These are phyloP conservation scores for Drosophila suzukii DNA, from an alignment of 1,140 invertebrate species.

Conservation along the genomic window DNA sequence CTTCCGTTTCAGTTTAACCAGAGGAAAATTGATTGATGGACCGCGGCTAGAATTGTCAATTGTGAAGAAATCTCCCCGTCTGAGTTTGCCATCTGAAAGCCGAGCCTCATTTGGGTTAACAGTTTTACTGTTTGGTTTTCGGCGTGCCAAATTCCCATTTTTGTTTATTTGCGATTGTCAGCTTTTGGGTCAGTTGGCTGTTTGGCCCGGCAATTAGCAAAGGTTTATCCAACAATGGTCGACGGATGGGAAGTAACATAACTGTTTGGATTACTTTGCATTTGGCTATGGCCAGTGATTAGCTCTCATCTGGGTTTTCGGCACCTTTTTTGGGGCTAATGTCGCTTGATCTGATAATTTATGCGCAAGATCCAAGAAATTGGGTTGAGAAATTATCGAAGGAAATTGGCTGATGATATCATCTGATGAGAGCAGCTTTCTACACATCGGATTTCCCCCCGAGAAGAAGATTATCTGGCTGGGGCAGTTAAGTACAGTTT, in stretches of 20 bases:
- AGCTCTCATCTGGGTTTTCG: slow-evolving; percentile 1
- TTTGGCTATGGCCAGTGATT: slow-evolving; percentile 23
- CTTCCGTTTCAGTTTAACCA: slow-evolving; percentile 79
- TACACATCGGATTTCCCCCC: slow-evolving; percentile 41
- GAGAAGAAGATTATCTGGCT: slow-evolving; percentile 3
- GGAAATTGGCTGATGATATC: slow-evolving; percentile 52
- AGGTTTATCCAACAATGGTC: slow-evolving; percentile 62
- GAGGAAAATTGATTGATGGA: slow-evolving; percentile 70
- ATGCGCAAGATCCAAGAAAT: slow-evolving; percentile 36
- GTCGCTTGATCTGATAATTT: slow-evolving; percentile 33
- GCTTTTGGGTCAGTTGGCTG: slow-evolving; percentile 64
- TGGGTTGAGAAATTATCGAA: slow-evolving; percentile 46
- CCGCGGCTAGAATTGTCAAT: slow-evolving; percentile 45
- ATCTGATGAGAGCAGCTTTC: slow-evolving; percentile 38
- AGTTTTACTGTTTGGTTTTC: slow-evolving; percentile 51
- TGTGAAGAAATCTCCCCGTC: slow-evolving; percentile 24
- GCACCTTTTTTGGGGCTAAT: slow-evolving; percentile 43
- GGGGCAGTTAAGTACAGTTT: slow-evolving; percentile 32
- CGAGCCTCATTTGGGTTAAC: slow-evolving; percentile 49
- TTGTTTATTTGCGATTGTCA: slow-evolving; percentile 66
- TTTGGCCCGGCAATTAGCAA: slow-evolving; percentile 66
- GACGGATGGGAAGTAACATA: slow-evolving; percentile 42
- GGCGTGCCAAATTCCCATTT: slow-evolving; percentile 73
- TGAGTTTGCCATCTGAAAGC: slow-evolving; percentile 9
- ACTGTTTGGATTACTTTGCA: slow-evolving; percentile 48